Base-by-base conservation (phyloP, 1,140 invertebrate species). In the Drosophila saltans region DNA sequence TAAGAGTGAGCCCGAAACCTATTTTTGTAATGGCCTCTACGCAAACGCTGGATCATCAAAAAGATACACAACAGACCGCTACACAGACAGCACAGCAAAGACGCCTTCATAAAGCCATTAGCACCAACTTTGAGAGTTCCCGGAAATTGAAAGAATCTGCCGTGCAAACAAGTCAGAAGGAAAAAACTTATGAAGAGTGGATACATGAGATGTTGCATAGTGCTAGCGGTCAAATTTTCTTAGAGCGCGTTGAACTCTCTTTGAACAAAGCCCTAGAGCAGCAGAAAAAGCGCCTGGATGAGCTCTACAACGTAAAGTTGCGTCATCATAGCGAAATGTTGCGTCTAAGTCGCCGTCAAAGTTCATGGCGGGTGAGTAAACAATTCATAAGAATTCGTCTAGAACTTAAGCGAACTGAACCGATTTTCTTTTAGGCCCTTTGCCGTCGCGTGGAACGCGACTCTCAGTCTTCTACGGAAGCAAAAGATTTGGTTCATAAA, bases 161-260 rank as follows among this genome's bases (percentile, higher is more conserved):
- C 26, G 41, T 36, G 16, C 43, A 65, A 4, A 55, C 41, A 28
- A 36, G 7, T 10, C 6, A 16, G 1, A 3, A 24, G 30, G 72
- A 67, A 2, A 81, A 70, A 28, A 43, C 68, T 43, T 92, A 92
- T 55, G 70, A 77, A 0, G 62, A 90, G 11, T 92, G 91, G 91
- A 78, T 92, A 21, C 40, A 78, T 8, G 91, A 92, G 60, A 90
- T 92, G 91, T 72, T 86, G 3, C 74, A 81, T 63, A 90, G 72
- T 5, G 10, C 33, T 7, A 92, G 79, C 64, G 91, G 91, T 0
- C 66, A 84, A 28, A 48, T 84, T 8, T 92, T 92, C 33, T 66
- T 92, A 9, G 77, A 91, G 9, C 76, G 81, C 21, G 90, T 91
- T 41, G 91, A 92, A 56, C 45, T 75, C 6, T 91, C 91, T 8